Conservation (phyloP, 2,888 invertebrate genomes). For the Euproctis similis region DNA sequence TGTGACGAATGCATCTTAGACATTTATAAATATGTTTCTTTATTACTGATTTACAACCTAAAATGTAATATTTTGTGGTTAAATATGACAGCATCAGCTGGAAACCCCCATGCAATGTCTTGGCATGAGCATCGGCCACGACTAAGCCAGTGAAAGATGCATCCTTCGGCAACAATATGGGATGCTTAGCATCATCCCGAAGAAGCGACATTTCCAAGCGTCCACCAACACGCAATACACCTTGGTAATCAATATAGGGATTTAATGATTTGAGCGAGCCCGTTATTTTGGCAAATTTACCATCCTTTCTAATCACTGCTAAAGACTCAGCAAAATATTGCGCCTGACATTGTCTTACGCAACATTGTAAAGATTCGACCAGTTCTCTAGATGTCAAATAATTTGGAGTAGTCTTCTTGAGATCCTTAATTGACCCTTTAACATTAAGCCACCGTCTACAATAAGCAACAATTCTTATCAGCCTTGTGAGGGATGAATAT, state of each 20-base stretch:
- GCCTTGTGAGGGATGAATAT: too few relatives aligned
- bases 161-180: background rate
- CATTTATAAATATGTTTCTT: conserved; percentile 1
- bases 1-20: background rate
- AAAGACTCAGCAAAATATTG: too few relatives aligned
- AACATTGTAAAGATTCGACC: too few relatives aligned
- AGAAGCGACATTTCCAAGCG: background rate
- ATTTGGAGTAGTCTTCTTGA: too few relatives aligned
- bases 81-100: conserved; percentile 3
- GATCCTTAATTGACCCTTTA: too few relatives aligned
- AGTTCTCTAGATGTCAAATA: too few relatives aligned
- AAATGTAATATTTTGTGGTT: conserved; percentile 1
- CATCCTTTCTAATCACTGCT: too few relatives aligned
- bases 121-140: conserved; percentile 1
- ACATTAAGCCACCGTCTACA: too few relatives aligned
- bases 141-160: background rate
- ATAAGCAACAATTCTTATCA: too few relatives aligned
- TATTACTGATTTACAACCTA: conserved; percentile 1
- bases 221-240: background rate
- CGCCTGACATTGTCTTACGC: too few relatives aligned
- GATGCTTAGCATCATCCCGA: background rate
- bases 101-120: conserved; percentile 6
- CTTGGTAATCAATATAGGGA: background rate
- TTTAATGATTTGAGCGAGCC: too few relatives aligned
- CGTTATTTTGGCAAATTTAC: background rate